Evolutionary conservation across 2,797 vertebrate species (phyloP).

Genomic region (Mus caroli): DNA sequence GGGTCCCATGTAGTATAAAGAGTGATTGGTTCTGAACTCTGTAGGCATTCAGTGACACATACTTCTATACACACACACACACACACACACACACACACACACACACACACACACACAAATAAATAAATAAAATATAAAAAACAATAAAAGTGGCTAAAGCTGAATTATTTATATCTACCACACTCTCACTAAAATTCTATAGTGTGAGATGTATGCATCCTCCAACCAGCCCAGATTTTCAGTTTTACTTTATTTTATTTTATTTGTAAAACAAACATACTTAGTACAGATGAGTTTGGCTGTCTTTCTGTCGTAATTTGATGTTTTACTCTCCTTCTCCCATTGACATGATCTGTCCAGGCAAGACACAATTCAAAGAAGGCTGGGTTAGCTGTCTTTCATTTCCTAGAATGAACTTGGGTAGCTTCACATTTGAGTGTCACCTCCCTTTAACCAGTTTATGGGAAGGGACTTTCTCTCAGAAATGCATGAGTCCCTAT

Average conservation of each 20-base stretch:
- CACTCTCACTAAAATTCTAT: conserved; percentile 15
- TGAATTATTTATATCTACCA: neutral
- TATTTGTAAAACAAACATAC: neutral
- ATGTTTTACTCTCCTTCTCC: neutral
- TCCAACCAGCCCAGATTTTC: neutral
- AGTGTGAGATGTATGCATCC: neutral
- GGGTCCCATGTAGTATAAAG: neutral
- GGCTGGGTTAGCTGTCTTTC: neutral
- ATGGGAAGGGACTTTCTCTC: conserved; percentile 35
- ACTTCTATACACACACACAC: neutral
- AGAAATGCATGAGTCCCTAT: conserved; percentile 46
- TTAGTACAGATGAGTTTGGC: neutral
- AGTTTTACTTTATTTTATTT: neutral
- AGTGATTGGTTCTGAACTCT: neutral
- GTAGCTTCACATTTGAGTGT: conserved; percentile 37
- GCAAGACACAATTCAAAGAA: neutral
- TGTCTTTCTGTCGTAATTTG: conserved; percentile 3
- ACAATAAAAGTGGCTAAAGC: neutral
- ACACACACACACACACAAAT: neutral
- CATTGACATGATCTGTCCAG: neutral
- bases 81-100: neutral
- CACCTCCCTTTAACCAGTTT: conserved; percentile 54
- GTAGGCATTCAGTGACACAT: too few relatives aligned
- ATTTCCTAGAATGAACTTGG: neutral
- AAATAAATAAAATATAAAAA: neutral